Conservation (phyloP, 2,113 vertebrate genomes). For the Caranx melampygus region DNA sequence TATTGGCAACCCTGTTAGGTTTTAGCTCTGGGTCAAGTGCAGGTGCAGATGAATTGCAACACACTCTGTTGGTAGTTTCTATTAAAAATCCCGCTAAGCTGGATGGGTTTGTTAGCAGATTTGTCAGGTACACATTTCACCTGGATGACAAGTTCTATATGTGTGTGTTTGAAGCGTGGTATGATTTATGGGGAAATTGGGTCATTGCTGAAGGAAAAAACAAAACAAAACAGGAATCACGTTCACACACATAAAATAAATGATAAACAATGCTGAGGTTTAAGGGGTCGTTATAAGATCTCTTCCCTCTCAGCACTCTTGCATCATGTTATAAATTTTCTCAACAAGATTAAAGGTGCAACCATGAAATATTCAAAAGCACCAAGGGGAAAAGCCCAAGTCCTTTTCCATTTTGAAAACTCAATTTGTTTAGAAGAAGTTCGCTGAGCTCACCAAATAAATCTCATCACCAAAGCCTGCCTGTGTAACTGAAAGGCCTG, state of each 20-base stretch:
- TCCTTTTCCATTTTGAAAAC: not conserved
- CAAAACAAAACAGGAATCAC: not conserved
- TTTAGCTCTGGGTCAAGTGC: constrained; percentile 55
- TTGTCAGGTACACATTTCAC: constrained; percentile 15
- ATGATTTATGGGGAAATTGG: constrained; percentile 28
- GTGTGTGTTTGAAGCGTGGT: not conserved
- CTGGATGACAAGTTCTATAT: constrained; percentile 1
- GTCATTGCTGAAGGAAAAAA: constrained; percentile 23
- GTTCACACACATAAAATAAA: not conserved
- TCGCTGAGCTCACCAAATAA: not conserved
- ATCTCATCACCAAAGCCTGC: not conserved
- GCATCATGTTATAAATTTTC: not conserved
- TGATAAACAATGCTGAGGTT: not conserved
- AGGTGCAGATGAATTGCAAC: constrained; percentile 31
- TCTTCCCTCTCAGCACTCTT: not conserved
- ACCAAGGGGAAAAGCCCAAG: not conserved
- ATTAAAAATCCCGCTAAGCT: constrained; percentile 23
- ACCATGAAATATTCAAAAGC: constrained; percentile 16
- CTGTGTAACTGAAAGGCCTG: not conserved
- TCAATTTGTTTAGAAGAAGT: no score
- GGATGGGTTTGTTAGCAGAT: constrained; percentile 10
- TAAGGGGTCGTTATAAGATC: not conserved
- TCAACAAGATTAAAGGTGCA: constrained; percentile 2
- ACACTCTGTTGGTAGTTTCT: constrained; percentile 20
- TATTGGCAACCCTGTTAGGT: constrained; percentile 49